These are phyloP conservation scores for Eupleurogrammus muticus DNA, from an alignment of 2,797 vertebrate species.

Conservation along the genomic window DNA sequence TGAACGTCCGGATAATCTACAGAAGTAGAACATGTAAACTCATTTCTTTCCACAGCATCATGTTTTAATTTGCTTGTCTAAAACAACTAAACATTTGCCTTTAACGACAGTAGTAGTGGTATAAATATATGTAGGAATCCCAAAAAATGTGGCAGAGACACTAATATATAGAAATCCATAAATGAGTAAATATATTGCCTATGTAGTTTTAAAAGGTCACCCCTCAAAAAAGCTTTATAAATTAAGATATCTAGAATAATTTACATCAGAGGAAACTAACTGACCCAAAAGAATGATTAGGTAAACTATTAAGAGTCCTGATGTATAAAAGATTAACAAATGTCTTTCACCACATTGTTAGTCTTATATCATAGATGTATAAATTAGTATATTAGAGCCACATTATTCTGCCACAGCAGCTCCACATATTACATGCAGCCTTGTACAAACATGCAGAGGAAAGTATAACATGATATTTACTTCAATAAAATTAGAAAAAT, in stretches of 20 bases:
- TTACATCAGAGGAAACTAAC: background rate
- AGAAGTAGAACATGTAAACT: background rate
- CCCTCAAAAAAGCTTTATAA: background rate
- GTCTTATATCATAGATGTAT: background rate
- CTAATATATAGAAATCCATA: background rate
- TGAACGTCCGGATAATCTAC: conserved; percentile 95
- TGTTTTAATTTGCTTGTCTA: background rate
- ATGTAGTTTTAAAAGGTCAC: background rate
- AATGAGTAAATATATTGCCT: background rate
- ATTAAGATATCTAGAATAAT: background rate
- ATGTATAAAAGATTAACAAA: background rate
- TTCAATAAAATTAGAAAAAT: background rate
- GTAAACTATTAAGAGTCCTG: background rate
- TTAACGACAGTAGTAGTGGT: background rate
- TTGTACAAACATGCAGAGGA: background rate
- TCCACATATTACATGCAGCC: background rate
- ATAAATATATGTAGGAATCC: background rate
- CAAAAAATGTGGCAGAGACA: background rate
- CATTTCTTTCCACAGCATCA: background rate
- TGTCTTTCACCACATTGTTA: background rate
- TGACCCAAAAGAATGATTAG: background rate
- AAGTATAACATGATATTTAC: background rate
- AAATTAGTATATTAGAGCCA: too few relatives aligned
- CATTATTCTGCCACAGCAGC: too few relatives aligned
- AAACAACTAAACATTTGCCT: background rate